Conservation (phyloP, 2,797 vertebrate species). For the Lepidocolaptes lacrymiger region DNA sequence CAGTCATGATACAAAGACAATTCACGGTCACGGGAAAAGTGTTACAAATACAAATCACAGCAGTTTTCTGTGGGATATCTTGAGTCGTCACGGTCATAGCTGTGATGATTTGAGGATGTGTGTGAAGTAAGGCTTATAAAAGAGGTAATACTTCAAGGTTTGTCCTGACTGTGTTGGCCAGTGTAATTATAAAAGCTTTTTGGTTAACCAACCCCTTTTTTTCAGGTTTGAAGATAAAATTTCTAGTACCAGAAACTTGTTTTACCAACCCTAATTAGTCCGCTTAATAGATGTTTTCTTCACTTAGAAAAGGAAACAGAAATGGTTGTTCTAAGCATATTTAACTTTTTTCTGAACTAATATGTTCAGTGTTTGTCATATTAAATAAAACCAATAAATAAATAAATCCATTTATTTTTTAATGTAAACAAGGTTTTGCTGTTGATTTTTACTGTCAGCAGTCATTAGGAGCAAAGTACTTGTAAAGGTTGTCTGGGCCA, state of each 20-base stretch:
- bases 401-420: neutral
- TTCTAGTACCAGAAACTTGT: neutral
- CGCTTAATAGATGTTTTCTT: neutral
- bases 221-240: neutral
- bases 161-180: neutral
- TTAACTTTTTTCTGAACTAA: neutral
- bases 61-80: neutral
- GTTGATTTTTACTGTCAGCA: neutral
- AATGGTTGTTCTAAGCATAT: neutral
- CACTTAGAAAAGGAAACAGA: neutral
- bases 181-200: neutral
- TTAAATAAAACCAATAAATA: too few relatives aligned
- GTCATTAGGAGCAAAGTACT: neutral
- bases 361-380: neutral
- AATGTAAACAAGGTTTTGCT: neutral
- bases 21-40: neutral
- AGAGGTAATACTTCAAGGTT: neutral
- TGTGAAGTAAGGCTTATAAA: neutral
- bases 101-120: neutral
- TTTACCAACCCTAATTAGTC: neutral
- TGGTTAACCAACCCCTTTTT: neutral
- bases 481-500: neutral
- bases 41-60: neutral
- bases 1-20: neutral
- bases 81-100: neutral